These are phyloP conservation scores for Apteryx mantelli DNA, from an alignment of 2,113 vertebrate genomes.

Conservation along the genomic window DNA sequence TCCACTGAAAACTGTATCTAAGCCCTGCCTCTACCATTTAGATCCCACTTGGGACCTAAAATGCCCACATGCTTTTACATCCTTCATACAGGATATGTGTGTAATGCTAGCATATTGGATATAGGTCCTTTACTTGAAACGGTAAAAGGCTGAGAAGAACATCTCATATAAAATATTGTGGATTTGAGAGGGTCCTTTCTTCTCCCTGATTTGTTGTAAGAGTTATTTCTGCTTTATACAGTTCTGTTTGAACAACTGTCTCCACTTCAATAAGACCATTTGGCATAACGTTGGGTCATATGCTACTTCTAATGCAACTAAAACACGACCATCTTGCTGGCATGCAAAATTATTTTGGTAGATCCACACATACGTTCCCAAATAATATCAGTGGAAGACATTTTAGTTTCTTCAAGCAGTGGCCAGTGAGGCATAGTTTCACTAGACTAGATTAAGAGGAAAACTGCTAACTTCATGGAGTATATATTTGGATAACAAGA, in stretches of 20 bases:
- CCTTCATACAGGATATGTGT: not conserved
- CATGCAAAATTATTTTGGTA: not conserved
- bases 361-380: not conserved
- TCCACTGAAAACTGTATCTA: not conserved
- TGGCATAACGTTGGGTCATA: not conserved
- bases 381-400: not conserved
- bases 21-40: not conserved
- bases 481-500: not conserved
- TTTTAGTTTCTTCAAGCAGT: not conserved
- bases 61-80: not conserved
- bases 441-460: not conserved
- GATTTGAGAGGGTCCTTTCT: not conserved
- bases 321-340: not conserved
- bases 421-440: not conserved
- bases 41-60: constrained; percentile 1
- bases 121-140: not conserved
- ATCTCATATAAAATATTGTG: not conserved
- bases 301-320: not conserved
- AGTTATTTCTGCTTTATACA: not conserved
- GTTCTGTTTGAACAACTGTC: not conserved
- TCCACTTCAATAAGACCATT: not conserved
- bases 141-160: not conserved
- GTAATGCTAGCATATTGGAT: not conserved
- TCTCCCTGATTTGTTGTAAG: not conserved
- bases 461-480: not conserved